Conservation (phyloP, 2,888 invertebrate genomes). For the Yponomeuta sedellus region DNA sequence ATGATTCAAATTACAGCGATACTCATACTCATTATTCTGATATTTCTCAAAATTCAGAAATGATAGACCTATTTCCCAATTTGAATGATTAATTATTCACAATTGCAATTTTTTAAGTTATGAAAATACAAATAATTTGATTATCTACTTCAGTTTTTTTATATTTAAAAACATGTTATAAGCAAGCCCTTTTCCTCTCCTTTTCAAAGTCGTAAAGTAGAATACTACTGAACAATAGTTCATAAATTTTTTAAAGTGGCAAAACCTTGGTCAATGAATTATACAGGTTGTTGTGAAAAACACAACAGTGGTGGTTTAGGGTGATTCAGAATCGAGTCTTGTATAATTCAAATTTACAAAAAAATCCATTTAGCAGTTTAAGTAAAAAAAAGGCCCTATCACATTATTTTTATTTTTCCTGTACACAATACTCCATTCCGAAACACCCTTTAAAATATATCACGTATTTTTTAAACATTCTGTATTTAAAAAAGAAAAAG, state of each 20-base stretch:
- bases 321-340: constrained; percentile 19
- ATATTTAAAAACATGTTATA: constrained; percentile 24
- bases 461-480: constrained; percentile 20
- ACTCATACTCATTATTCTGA: constrained; percentile 20
- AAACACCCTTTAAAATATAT: constrained; percentile 20
- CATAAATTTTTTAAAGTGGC: constrained; percentile 24
- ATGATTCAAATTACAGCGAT: constrained; percentile 21
- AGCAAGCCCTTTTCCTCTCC: constrained; percentile 22
- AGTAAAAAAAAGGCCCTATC: constrained; percentile 21
- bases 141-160: constrained; percentile 25
- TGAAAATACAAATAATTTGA: constrained; percentile 23
- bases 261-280: constrained; percentile 22
- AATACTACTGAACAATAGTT: constrained; percentile 23
- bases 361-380: constrained; percentile 13
- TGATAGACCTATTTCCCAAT: constrained; percentile 19
- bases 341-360: constrained; percentile 19
- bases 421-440: constrained; percentile 17
- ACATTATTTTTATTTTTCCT: constrained; percentile 22
- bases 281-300: constrained; percentile 22
- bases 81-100: constrained; percentile 19
- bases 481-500: constrained; percentile 18
- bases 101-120: constrained; percentile 20
- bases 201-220: constrained; percentile 24
- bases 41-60: constrained; percentile 19
- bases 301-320: constrained; percentile 17